These are phyloP conservation scores for Aldabrachelys gigantea DNA, from an alignment of 2,113 vertebrate genomes.

Conservation along the genomic window DNA sequence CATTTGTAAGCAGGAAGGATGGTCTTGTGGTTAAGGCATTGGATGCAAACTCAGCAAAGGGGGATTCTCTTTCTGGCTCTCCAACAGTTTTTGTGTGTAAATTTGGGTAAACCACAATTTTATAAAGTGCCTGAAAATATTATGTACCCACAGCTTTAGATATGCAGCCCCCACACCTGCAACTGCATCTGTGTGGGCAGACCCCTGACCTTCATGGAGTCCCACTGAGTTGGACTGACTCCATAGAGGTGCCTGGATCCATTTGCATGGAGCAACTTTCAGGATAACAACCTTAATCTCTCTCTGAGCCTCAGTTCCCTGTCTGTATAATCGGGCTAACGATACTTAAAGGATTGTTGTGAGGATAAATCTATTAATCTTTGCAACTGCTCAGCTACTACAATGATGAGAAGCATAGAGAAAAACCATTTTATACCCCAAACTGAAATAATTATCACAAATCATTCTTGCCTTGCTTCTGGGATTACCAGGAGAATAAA, in stretches of 20 bases:
- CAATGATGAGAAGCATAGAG: not conserved
- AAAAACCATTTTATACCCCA: not conserved
- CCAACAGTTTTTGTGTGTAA: not conserved
- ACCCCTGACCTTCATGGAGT: not conserved
- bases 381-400: not conserved
- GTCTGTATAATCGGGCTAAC: not conserved
- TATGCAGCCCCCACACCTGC: no score
- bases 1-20: not conserved
- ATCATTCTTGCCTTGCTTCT: not conserved
- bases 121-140: accelerated
- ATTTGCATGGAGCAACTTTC: not conserved
- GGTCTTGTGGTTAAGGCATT: not conserved
- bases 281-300: not conserved
- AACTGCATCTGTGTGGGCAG: not conserved
- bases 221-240: not conserved
- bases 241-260: not conserved
- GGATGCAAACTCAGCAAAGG: not conserved
- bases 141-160: not conserved
- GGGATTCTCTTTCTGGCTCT: not conserved
- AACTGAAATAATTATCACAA: not conserved
- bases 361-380: not conserved
- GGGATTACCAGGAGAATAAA: not conserved
- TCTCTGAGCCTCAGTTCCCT: not conserved
- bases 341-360: not conserved
- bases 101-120: not conserved